These are phyloP conservation scores for Tychaedon coryphoeus DNA, from an alignment of 2,113 vertebrate genomes.

Conservation along the genomic window DNA sequence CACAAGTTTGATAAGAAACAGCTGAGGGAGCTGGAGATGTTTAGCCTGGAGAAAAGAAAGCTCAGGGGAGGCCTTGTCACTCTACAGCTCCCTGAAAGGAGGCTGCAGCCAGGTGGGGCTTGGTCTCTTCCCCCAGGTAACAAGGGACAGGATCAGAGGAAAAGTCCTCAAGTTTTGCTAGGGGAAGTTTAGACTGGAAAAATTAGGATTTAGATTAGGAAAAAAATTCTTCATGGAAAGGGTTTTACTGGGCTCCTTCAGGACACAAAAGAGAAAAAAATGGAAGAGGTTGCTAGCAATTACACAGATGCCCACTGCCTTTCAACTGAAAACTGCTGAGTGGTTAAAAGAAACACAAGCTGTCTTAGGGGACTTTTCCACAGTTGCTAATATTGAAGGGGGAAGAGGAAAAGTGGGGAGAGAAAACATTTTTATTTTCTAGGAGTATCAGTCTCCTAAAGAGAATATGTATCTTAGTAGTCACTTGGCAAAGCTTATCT, in stretches of 20 bases:
- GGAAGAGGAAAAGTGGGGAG: rapidly evolving
- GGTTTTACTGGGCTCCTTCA: background rate
- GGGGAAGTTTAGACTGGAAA: background rate
- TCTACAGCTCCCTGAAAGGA: background rate
- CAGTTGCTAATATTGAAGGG: background rate
- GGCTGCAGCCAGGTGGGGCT: background rate
- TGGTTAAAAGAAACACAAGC: background rate
- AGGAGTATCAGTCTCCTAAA: background rate
- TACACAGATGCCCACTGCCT: background rate
- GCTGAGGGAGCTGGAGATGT: background rate
- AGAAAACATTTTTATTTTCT: background rate
- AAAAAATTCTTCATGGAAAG: background rate
- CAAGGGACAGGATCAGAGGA: background rate
- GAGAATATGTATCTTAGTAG: background rate
- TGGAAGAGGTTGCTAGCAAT: background rate
- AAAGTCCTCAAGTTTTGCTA: background rate
- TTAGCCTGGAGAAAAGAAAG: background rate
- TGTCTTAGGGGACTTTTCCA: background rate
- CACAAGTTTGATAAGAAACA: background rate
- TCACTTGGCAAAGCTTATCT: background rate
- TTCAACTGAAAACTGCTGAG: background rate
- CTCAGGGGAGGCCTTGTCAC: background rate
- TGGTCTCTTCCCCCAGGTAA: rapidly evolving
- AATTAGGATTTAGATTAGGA: background rate
- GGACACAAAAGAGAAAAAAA: background rate